phyloP scores from a whole-genome alignment of 2,888 invertebrate species.

The Cheilosia grossa region DNA sequence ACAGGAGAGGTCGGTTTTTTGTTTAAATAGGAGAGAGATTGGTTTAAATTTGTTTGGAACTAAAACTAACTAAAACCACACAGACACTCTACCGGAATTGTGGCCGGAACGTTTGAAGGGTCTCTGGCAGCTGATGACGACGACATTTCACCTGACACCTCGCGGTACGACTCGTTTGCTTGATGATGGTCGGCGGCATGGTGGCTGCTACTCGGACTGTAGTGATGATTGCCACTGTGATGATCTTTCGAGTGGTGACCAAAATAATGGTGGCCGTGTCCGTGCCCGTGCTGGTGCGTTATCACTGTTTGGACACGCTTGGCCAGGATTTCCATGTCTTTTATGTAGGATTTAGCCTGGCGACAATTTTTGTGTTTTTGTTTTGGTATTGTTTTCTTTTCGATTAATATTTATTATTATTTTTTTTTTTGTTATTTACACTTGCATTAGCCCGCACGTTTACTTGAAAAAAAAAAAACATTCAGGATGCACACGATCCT shows the following conservation, averaged over 20 bases:
- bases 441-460: conserved; percentile 58
- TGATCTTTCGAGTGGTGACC: conserved; percentile 73
- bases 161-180: conserved; percentile 82
- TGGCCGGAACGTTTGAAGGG: conserved; percentile 76
- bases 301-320: conserved; percentile 82
- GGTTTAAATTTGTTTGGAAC: conserved; percentile 9
- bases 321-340: conserved; percentile 82
- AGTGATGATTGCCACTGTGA: conserved; percentile 77
- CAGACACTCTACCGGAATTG: conserved; percentile 83
- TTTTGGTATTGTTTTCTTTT: conserved; percentile 28
- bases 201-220: conserved; percentile 79
- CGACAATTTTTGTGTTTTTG: conserved; percentile 64
- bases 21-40: conserved; percentile 13
- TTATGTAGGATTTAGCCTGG: conserved; percentile 81
- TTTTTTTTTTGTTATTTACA: conserved; percentile 66
- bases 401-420: conserved; percentile 32
- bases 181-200: conserved; percentile 78
- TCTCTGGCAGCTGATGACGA: conserved; percentile 57
- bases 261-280: conserved; percentile 76
- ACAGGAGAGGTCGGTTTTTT: conserved; percentile 25
- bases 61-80: conserved; percentile 70
- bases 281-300: conserved; percentile 79
- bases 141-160: conserved; percentile 80
- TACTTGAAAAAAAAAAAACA: conserved; percentile 38
- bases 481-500: conserved; percentile 65